Evolutionary conservation across 2,888 invertebrate species (phyloP).

Genomic region (Meteorus cinctellus): DNA sequence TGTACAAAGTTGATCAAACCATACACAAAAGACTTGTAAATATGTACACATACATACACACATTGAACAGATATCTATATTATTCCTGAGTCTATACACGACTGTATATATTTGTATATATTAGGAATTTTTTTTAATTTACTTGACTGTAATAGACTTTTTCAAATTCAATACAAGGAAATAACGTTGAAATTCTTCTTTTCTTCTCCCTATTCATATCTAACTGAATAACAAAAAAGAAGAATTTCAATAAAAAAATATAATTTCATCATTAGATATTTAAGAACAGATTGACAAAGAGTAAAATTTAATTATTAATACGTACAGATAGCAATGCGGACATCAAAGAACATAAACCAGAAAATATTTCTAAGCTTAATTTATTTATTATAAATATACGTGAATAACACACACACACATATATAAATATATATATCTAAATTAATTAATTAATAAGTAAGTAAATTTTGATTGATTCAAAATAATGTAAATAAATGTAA

Average conservation of each 20-base stretch:
- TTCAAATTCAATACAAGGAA: too few species aligned
- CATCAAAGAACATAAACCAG: neutral
- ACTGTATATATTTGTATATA: conserved; percentile 22
- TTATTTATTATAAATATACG: neutral
- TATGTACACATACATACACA: conserved; percentile 20
- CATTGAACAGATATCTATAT: neutral
- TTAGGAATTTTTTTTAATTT: neutral
- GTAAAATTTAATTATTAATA: neutral
- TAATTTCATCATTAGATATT: too few species aligned
- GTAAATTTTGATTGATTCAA: neutral
- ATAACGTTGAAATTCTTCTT: too few species aligned
- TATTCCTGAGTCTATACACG: neutral
- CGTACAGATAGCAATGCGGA: too few species aligned
- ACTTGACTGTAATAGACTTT: neutral
- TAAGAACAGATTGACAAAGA: neutral
- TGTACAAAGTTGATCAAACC: too few species aligned
- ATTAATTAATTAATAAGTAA: neutral
- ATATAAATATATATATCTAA: conserved; percentile 31
- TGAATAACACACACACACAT: neutral
- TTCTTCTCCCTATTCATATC: too few species aligned
- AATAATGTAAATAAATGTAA: conserved; percentile 3
- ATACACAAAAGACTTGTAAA: conserved; percentile 42
- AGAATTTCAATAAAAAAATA: too few species aligned
- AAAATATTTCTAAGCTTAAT: neutral
- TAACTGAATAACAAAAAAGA: too few species aligned